A percentile compares a stretch with the other conserved stretches of the same genome.
phyloP scores from a whole-genome alignment of 1,140 invertebrate species.

The Eueides isabella region DNA sequence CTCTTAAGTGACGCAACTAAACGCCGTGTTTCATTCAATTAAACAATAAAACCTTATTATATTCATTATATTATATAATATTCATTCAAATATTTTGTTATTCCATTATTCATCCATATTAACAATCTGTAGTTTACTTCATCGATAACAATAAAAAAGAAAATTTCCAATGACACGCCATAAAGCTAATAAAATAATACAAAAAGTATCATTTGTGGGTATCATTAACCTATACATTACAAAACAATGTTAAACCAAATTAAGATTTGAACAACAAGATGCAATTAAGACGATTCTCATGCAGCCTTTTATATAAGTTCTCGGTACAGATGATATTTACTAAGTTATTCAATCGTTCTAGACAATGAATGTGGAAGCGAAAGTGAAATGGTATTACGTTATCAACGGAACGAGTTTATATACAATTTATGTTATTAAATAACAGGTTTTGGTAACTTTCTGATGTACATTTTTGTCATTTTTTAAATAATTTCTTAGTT shows the following conservation, averaged over 20 bases:
- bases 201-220: background rate
- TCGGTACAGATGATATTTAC: constrained; percentile 66
- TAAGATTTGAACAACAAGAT: constrained; percentile 57
- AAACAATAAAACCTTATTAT: too few species aligned
- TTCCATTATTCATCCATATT: too few species aligned
- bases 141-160: too few species aligned
- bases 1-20: too few species aligned
- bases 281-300: constrained; percentile 70
- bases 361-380: constrained; percentile 77
- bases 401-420: constrained; percentile 61
- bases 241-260: constrained; percentile 65
- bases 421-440: constrained; percentile 46
- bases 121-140: too few species aligned
- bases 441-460: constrained; percentile 38
- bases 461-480: constrained; percentile 28
- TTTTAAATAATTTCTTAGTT: background rate
- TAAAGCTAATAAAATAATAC: background rate
- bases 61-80: too few species aligned
- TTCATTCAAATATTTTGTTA: too few species aligned
- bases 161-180: background rate
- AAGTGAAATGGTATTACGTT: constrained; percentile 76
- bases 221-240: constrained; percentile 42
- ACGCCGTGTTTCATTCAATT: too few species aligned
- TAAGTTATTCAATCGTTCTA: constrained; percentile 75
- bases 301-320: constrained; percentile 68